Evolutionary conservation across 2,113 vertebrate genomes (phyloP), one percentile per base, ranked within the genome.

Genomic region (Cheilinus undulatus): DNA sequence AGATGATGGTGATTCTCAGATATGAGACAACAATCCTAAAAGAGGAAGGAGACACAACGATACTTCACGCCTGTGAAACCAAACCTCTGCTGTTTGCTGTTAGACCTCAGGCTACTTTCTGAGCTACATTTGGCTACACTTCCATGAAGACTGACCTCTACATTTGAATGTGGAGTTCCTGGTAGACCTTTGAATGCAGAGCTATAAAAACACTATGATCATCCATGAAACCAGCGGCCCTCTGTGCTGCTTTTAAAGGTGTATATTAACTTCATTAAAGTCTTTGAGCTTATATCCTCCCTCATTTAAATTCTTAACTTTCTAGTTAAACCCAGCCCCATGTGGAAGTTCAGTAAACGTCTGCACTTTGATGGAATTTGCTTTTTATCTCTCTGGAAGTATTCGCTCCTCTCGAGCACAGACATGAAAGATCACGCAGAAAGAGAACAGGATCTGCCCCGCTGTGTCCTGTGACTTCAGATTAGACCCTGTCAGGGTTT

Each of bases 401-500:
- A 65, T 82, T 82, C 43, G 72, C 53, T 74, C 59, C 68, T 60
- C 69, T 32, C 3, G 40, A 82, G 62, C 28, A 14, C 5, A 24
- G 61, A 32, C 27, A 50, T 48, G 45, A 69, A 61, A 76, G 65
- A 76, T 80, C 76, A 53, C 43, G 48, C 42, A 46, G 42, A 32
- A 20, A 7, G 40, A 17, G 36, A 59, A 27, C 38, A 43, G 54
- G 61, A 52, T 52, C 68, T 6, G 54, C 56, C 77, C 54, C 5
- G 71, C 78, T 53, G 80, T 46, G n/a, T 48, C 65, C 81, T 36
- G 77, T 52, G 77, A 77, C 78, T 85, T 63, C 22, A 84, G 70
- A 91, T 86, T 82, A 86, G 61, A 68, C 80, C 78, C 68, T 82
- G 77, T 73, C 77, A 80, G 82, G 74, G 78, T 63, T 79, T 53